Evolutionary conservation across 2,113 vertebrate genomes (phyloP).

Genomic region (Aptenodytes forsteri): DNA sequence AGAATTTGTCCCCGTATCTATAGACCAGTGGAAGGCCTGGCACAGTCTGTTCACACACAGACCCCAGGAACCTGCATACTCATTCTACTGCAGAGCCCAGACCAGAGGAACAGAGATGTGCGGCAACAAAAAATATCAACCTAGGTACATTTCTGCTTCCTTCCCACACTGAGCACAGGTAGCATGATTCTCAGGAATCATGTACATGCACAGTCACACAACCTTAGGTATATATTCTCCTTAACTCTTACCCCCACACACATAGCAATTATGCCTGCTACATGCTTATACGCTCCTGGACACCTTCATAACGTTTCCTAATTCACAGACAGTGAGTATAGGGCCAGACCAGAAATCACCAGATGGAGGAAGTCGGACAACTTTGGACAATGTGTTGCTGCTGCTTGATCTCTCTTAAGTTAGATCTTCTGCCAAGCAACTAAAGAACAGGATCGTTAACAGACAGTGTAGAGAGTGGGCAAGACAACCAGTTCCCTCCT

Average conservation of each 20-base stretch:
- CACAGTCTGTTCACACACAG: background rate
- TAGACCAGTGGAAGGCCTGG: background rate
- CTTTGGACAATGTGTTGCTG: background rate
- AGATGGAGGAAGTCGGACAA: background rate
- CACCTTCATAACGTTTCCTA: background rate
- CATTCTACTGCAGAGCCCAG: background rate
- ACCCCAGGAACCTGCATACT: background rate
- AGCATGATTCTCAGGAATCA: background rate
- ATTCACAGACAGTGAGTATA: background rate
- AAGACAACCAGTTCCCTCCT: background rate
- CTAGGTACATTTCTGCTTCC: background rate
- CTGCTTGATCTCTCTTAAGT: background rate
- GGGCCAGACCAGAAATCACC: background rate
- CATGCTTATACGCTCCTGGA: background rate
- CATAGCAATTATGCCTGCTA: background rate
- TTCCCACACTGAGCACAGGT: background rate
- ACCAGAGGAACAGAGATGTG: accelerated
- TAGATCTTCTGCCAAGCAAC: background rate
- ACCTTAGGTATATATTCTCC: background rate
- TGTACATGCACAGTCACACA: background rate
- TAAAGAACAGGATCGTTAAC: background rate
- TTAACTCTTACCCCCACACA: background rate
- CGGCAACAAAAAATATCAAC: background rate
- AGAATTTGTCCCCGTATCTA: background rate
- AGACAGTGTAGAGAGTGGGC: background rate